These are phyloP conservation scores for Delichon dasypus DNA, from an alignment of 2,797 vertebrate genomes.

Conservation along the genomic window DNA sequence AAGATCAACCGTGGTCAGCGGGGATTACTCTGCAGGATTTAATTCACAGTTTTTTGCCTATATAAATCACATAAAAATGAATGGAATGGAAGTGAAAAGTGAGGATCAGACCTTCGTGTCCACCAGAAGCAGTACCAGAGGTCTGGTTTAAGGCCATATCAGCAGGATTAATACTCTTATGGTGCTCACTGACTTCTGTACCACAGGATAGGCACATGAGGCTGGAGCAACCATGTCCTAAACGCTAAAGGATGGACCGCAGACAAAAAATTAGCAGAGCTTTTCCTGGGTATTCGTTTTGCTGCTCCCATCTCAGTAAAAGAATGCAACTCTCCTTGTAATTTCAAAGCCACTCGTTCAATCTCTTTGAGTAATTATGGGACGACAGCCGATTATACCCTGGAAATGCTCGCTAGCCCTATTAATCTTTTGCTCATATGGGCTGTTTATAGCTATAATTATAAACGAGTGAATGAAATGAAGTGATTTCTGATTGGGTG, in stretches of 20 bases:
- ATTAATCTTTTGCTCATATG: slow-evolving; percentile 54
- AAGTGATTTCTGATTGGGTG: slow-evolving; percentile 16
- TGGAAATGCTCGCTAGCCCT: slow-evolving; percentile 38
- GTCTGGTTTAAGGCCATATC: neutral
- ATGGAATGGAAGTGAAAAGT: neutral
- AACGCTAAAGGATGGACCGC: neutral
- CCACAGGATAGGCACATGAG: neutral
- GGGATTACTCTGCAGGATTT: slow-evolving; percentile 20
- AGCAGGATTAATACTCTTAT: neutral
- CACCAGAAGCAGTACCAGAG: neutral
- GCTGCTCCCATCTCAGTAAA: neutral
- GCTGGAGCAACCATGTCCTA: neutral
- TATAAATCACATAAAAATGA: neutral
- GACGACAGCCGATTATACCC: slow-evolving; percentile 50
- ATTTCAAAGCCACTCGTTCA: slow-evolving; percentile 46
- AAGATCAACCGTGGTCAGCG: neutral
- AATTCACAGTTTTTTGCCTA: neutral
- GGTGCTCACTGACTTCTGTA: neutral
- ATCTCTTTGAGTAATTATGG: slow-evolving; percentile 48
- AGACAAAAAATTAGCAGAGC: neutral
- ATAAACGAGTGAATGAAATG: slow-evolving; percentile 7
- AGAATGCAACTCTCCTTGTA: slow-evolving; percentile 52
- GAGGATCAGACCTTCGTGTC: neutral
- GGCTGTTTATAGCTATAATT: slow-evolving; percentile 35
- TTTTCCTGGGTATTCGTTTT: neutral